Percentiles rank a stretch among this genome's conserved stretches.
Conservation (phyloP, 2,113 vertebrate genomes). For the Acrocephalus arundinaceus region DNA sequence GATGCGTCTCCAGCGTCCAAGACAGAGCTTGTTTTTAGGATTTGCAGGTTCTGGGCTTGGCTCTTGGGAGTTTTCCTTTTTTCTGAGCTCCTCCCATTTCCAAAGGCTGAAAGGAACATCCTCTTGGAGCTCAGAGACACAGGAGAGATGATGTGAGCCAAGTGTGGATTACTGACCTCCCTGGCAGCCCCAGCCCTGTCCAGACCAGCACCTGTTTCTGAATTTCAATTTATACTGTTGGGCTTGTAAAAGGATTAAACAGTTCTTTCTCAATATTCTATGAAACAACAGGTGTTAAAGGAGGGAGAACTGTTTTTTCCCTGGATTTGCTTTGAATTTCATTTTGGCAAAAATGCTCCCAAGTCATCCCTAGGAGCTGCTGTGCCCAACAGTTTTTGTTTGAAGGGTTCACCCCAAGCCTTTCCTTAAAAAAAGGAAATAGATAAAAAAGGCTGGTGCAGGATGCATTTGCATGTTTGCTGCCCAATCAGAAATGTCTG, state of each 20-base stretch:
- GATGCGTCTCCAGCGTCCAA: rapidly evolving
- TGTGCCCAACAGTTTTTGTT: background rate
- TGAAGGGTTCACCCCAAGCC: background rate
- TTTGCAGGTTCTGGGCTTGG: background rate
- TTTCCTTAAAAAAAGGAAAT: background rate
- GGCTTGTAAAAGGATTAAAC: background rate
- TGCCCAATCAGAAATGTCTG: background rate
- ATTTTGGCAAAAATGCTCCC: background rate
- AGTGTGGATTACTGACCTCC: background rate
- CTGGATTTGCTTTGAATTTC: background rate
- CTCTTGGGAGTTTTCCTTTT: background rate
- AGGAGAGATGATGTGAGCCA: background rate
- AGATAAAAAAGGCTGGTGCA: too few relatives aligned
- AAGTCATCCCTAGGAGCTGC: background rate
- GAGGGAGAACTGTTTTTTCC: rapidly evolving
- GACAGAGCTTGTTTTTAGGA: background rate
- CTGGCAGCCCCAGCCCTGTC: background rate
- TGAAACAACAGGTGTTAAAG: background rate
- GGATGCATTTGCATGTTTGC: background rate
- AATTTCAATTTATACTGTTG: background rate
- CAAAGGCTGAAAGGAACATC: background rate
- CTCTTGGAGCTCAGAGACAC: background rate
- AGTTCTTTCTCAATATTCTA: background rate
- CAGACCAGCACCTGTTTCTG: background rate
- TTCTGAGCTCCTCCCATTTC: background rate